These are phyloP conservation scores for Euclidia mi DNA, from an alignment of 2,888 invertebrate genomes.

Conservation along the genomic window DNA sequence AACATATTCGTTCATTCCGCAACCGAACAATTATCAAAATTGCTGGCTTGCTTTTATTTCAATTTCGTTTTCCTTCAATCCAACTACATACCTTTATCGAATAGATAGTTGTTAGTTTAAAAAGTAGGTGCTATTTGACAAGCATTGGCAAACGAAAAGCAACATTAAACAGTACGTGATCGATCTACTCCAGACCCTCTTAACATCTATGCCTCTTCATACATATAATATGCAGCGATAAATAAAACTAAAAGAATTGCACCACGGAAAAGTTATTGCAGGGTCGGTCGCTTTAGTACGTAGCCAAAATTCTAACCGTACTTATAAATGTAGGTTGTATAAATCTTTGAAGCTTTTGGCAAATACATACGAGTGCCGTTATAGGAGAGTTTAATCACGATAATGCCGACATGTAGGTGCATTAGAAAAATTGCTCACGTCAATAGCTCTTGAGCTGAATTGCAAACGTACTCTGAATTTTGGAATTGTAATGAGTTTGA, in stretches of 20 bases:
- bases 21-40: too few relatives aligned
- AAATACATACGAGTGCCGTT: slow-evolving; percentile 55
- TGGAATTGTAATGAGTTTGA: slow-evolving; percentile 28
- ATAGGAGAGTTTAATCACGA: slow-evolving; percentile 68
- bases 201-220: background rate
- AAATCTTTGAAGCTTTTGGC: slow-evolving; percentile 60
- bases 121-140: too few relatives aligned
- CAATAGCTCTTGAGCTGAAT: slow-evolving; percentile 60
- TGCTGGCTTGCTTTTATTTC: too few relatives aligned
- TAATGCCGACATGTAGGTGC: slow-evolving; percentile 67
- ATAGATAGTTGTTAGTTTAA: too few relatives aligned
- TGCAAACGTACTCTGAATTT: slow-evolving; percentile 29
- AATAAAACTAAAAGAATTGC: slow-evolving; percentile 38
- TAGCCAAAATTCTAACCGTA: slow-evolving; percentile 49
- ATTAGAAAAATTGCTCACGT: slow-evolving; percentile 73
- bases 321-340: slow-evolving; percentile 42
- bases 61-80: too few relatives aligned
- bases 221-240: slow-evolving; percentile 22
- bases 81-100: too few relatives aligned
- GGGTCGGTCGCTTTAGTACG: slow-evolving; percentile 24
- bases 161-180: background rate
- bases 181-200: background rate
- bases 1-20: too few relatives aligned
- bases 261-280: slow-evolving; percentile 27
- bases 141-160: background rate